Percentiles rank a stretch among this genome's conserved stretches.
phyloP scores from a whole-genome alignment of 2,797 vertebrate species.

The Orientallactaga sibirica region DNA sequence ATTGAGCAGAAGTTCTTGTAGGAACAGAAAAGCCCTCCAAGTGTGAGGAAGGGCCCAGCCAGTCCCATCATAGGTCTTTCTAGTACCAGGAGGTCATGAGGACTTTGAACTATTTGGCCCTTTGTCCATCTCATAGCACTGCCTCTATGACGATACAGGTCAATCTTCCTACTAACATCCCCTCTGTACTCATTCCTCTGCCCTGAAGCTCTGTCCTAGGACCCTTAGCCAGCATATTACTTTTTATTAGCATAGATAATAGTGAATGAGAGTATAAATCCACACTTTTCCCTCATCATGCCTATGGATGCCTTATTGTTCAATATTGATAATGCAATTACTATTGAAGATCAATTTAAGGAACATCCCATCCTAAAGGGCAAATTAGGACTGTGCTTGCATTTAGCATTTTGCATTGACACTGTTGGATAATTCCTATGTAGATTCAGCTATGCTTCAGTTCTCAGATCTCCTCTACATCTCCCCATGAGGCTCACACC shows the following conservation, averaged over 20 bases:
- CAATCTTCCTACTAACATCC: background rate
- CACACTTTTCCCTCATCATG: conserved; percentile 1
- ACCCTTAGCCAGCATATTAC: background rate
- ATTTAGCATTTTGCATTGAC: background rate
- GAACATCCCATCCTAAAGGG: background rate
- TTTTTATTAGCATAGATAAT: background rate
- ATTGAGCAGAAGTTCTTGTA: background rate
- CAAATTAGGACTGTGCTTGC: background rate
- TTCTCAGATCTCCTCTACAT: background rate
- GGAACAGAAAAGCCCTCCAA: background rate
- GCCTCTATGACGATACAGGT: background rate
- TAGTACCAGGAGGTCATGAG: background rate
- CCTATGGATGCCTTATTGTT: background rate
- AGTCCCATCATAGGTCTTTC: background rate
- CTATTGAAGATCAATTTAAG: background rate
- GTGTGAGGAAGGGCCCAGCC: background rate
- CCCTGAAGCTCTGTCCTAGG: background rate
- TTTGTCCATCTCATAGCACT: background rate
- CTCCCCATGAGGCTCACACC: background rate
- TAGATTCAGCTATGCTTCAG: conserved; percentile 28
- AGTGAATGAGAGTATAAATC: background rate
- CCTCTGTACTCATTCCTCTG: background rate
- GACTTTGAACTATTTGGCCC: background rate
- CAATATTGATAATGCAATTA: background rate
- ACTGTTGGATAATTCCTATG: background rate